phyloP scores from a whole-genome alignment of 2,113 vertebrate species.

The Mungos mungo region DNA sequence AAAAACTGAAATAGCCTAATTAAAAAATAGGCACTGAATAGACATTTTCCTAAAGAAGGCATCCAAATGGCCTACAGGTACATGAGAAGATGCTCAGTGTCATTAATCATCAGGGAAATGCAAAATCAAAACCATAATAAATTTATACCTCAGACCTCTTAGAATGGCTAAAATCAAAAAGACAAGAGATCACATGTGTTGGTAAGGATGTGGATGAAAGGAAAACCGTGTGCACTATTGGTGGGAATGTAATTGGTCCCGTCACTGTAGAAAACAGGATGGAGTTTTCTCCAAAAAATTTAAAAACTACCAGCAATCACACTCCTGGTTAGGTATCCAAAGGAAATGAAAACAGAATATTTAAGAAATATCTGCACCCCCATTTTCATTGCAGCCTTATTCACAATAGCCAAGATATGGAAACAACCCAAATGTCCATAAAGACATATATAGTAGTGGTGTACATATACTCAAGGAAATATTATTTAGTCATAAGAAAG shows the following conservation, averaged over 20 bases:
- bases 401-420: not conserved
- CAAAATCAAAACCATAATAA: not conserved
- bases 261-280: not conserved
- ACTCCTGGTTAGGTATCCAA: not conserved
- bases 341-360: not conserved
- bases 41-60: not conserved
- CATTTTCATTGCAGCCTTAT: not conserved
- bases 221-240: not conserved
- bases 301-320: not conserved
- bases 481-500: not conserved
- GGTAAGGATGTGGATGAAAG: not conserved
- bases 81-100: not conserved
- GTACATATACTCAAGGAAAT: not conserved
- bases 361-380: not conserved
- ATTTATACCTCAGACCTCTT: not conserved
- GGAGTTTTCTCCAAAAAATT: not conserved
- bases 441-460: not conserved
- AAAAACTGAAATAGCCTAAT: not conserved
- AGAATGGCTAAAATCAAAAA: not conserved
- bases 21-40: not conserved
- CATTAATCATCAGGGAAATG: not conserved
- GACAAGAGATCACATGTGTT: not conserved
- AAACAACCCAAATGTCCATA: not conserved
- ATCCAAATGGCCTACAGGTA: not conserved
- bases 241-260: not conserved